Conservation (phyloP, 1,140 invertebrate species). For the Chionoecetes opilio region DNA sequence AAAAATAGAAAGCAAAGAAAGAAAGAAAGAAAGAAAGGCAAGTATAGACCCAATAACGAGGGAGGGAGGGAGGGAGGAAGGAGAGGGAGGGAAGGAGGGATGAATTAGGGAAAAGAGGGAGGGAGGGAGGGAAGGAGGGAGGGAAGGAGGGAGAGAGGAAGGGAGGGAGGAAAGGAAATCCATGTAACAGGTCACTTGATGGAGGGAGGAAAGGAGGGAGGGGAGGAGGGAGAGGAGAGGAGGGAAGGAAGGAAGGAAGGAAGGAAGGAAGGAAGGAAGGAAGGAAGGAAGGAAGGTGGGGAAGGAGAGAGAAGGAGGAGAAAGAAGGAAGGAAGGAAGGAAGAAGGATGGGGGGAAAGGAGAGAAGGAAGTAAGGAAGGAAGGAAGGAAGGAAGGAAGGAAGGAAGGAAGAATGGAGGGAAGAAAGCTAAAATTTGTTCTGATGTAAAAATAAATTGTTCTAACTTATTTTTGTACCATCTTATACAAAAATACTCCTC, state of each 20-base stretch:
- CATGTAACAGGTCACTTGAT: too few species aligned
- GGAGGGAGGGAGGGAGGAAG: background rate
- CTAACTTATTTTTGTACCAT: too few species aligned
- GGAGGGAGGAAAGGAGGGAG: background rate
- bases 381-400: background rate
- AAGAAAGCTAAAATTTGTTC: too few species aligned
- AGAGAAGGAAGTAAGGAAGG: background rate
- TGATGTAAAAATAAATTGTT: too few species aligned
- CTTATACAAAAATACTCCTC: too few species aligned
- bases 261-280: background rate
- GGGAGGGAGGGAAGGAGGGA: background rate
- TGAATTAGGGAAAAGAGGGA: background rate
- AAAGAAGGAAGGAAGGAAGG: background rate
- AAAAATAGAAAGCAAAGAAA: background rate
- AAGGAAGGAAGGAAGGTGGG: background rate
- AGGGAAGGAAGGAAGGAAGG: background rate
- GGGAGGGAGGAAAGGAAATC: conserved; percentile 1
- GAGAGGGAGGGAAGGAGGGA: too few species aligned
- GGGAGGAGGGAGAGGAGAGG: background rate
- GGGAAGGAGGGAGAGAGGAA: background rate
- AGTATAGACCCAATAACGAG: background rate
- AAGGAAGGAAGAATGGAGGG: background rate
- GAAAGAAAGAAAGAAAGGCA: background rate
- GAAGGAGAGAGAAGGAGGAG: background rate
- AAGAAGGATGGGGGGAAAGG: background rate